Percentiles rank a stretch among this genome's conserved stretches.
phyloP scores from a whole-genome alignment of 2,888 invertebrate species.

The Lamellibrachia satsuma region DNA sequence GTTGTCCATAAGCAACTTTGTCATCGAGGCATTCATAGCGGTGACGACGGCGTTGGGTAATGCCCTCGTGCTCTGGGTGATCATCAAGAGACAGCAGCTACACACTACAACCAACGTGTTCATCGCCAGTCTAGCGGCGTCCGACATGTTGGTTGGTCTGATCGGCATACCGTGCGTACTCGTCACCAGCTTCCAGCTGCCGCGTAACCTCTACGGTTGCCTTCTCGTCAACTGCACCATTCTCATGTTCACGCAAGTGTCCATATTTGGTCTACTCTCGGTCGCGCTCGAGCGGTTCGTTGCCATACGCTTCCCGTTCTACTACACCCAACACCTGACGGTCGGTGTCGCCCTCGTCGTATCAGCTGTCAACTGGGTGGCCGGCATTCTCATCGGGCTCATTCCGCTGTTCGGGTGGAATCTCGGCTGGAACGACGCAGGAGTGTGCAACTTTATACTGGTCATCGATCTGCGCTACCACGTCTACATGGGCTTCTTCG shows the following conservation, averaged over 20 bases:
- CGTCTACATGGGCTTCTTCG: slow-evolving; percentile 61
- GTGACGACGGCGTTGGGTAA: slow-evolving; percentile 34
- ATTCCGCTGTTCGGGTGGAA: slow-evolving; percentile 61
- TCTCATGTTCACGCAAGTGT: slow-evolving; percentile 60
- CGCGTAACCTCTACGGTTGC: slow-evolving; percentile 37
- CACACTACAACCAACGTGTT: slow-evolving; percentile 38
- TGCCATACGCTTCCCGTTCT: slow-evolving; percentile 31
- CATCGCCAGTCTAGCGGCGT: slow-evolving; percentile 38
- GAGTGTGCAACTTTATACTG: slow-evolving; percentile 50
- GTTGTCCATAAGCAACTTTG: slow-evolving; percentile 20
- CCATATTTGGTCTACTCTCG: slow-evolving; percentile 58
- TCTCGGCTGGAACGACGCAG: slow-evolving; percentile 40
- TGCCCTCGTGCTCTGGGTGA: slow-evolving; percentile 33
- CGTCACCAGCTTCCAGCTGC: slow-evolving; percentile 29
- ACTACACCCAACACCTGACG: slow-evolving; percentile 28
- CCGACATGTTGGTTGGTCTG: slow-evolving; percentile 39
- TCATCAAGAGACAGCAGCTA: slow-evolving; percentile 31
- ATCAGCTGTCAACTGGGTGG: slow-evolving; percentile 43
- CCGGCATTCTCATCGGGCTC: slow-evolving; percentile 53
- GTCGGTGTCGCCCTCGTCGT: background rate
- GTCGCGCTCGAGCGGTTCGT: slow-evolving; percentile 49
- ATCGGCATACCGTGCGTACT: slow-evolving; percentile 40
- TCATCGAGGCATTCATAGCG: slow-evolving; percentile 35
- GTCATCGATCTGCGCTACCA: slow-evolving; percentile 60
- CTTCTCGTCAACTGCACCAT: slow-evolving; percentile 56